Conservation (phyloP, 2,888 invertebrate genomes). For the Autographa gamma region DNA sequence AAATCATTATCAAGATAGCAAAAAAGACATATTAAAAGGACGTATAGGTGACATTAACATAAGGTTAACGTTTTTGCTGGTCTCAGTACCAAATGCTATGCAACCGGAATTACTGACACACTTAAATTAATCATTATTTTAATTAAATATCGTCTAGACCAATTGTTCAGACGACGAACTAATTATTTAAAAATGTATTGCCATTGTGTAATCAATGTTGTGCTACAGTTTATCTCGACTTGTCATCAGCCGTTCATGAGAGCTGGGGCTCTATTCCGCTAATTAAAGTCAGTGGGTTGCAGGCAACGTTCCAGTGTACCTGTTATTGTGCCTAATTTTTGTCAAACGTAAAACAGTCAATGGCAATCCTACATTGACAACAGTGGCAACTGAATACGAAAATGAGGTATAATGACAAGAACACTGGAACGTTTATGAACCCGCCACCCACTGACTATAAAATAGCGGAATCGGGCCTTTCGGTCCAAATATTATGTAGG, state of each 20-base stretch:
- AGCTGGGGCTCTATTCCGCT: no score
- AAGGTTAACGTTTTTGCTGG: constrained; percentile 1
- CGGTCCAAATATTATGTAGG: not conserved
- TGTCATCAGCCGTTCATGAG: constrained; percentile 10
- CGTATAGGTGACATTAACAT: not conserved
- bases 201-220: constrained; percentile 31
- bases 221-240: constrained; percentile 35
- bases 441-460: no score
- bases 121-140: not conserved
- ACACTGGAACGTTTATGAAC: no score
- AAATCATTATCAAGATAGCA: not conserved
- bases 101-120: constrained; percentile 8
- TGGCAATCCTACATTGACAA: no score
- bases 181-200: constrained; percentile 19
- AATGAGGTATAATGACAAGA: no score
- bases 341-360: no score
- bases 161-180: not conserved
- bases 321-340: no score
- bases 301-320: no score
- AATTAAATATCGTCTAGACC: not conserved
- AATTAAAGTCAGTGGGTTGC: no score
- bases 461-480: no score
- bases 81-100: not conserved
- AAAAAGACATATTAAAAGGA: not conserved
- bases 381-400: no score